Conservation (phyloP, 2,888 invertebrate species). For the Drosophila helvetica region DNA sequence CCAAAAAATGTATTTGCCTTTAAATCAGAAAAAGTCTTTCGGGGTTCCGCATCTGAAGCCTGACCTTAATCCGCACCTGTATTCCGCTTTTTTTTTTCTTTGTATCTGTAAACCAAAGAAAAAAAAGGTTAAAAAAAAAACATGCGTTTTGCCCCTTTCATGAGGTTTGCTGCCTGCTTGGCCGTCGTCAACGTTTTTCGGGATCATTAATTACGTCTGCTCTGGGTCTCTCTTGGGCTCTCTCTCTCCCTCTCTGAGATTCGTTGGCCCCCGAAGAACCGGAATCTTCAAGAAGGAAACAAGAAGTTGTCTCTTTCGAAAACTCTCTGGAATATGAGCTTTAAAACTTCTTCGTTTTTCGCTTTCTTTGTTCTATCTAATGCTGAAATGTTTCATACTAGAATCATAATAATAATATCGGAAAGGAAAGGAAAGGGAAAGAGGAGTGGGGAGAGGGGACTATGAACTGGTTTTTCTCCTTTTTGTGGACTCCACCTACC, state of each 20-base stretch:
- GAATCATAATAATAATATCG: constrained; percentile 47
- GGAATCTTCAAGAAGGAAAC: constrained; percentile 75
- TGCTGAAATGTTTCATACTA: constrained; percentile 52
- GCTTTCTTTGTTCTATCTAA: constrained; percentile 25
- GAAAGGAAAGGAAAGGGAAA: no score
- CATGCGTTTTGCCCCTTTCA: constrained; percentile 62
- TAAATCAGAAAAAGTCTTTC: constrained; percentile 28
- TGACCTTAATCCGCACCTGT: constrained; percentile 79
- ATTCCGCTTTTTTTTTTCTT: constrained; percentile 49
- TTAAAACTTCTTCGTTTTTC: constrained; percentile 33
- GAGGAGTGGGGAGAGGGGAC: neutral
- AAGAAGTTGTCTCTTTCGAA: constrained; percentile 66
- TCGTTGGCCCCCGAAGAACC: constrained; percentile 55
- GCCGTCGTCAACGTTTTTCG: constrained; percentile 71
- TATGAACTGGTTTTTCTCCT: constrained; percentile 55
- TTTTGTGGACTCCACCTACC: constrained; percentile 28
- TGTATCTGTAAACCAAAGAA: constrained; percentile 7
- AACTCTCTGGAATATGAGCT: constrained; percentile 46
- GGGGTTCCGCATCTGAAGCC: constrained; percentile 20
- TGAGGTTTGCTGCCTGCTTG: constrained; percentile 38
- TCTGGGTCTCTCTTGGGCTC: constrained; percentile 37
- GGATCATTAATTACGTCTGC: constrained; percentile 78
- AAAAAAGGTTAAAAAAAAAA: constrained; percentile 52
- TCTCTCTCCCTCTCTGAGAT: constrained; percentile 15
- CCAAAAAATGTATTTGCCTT: constrained; percentile 28